phyloP scores from a whole-genome alignment of 2,113 vertebrate genomes.

The Alligator sinensis region DNA sequence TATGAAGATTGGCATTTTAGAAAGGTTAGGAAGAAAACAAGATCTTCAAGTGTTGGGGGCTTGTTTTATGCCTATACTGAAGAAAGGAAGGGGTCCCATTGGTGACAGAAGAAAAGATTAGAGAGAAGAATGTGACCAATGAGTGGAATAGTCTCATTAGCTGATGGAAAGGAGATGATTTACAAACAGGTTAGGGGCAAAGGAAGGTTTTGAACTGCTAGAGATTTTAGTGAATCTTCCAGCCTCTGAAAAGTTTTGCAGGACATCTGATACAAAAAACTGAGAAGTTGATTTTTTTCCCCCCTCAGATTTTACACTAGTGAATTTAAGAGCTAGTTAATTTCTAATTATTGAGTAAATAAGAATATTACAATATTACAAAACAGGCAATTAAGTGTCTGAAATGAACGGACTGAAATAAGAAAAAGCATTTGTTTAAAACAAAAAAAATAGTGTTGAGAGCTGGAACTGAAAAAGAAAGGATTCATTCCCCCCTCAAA shows the following conservation, averaged over 20 bases:
- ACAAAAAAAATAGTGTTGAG: not conserved
- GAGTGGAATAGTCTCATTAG: not conserved
- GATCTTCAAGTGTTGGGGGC: too few species aligned
- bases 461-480: not conserved
- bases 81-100: not conserved
- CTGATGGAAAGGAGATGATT: not conserved
- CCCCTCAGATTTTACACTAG: not conserved
- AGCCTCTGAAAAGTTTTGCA: constrained; percentile 1
- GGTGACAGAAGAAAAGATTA: not conserved
- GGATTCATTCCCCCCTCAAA: not conserved
- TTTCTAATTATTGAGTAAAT: not conserved
- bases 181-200: not conserved
- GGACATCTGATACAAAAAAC: not conserved
- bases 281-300: not conserved
- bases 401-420: too few species aligned
- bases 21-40: too few species aligned
- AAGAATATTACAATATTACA: not conserved
- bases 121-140: not conserved
- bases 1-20: not conserved
- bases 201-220: not conserved
- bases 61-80: too few species aligned
- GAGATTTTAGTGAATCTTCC: not conserved
- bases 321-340: not conserved
- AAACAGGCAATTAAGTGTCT: not conserved
- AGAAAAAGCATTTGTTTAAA: not conserved